Evolutionary conservation across 2,888 invertebrate species (phyloP), one percentile per base, ranked within the genome.

Genomic region (Syrphus vitripennis): DNA sequence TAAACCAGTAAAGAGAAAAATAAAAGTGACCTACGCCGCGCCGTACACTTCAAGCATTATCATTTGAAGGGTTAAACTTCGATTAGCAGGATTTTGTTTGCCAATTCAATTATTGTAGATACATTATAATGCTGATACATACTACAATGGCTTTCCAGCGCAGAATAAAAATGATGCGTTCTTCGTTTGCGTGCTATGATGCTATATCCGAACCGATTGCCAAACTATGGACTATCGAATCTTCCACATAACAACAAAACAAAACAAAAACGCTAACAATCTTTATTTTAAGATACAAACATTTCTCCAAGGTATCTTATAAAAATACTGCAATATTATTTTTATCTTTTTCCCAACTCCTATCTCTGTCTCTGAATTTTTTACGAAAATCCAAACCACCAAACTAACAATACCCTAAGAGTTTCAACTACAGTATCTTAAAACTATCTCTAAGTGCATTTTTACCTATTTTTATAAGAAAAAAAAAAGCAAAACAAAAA

Each of bases 1-100:
- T 96, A 92, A 95, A 95, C 92, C 95, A 95, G 91, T 94, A 93
- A 90, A 75, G 12, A 7, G 26, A 21, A 14, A 19, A 40, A 14
- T 12, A 57, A 45, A 4, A 26, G 24, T 10, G n/a, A n/a, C n/a
- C n/a, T n/a, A 40, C 31, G 16, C 40, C 34, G 42, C 42, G 21
- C n/a, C n/a, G n/a, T n/a, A 10, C 12, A 48, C 21, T 48, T 21
- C 21, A 12, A 12, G 48, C n/a, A 24, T 19, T 31, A 57, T 42
- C 16, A 55, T n/a, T 48, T 63, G 9, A 74, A 63, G 50, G 40
- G 37, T 74, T 63, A 34, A 74, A 16, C 50, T 59, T 45, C 57
- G 42, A 59, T 57, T 16, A 42, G 19, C 31, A 63, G 16, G 12
- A 55, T 48, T 42, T 50, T 7, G 50, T 50, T 42, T 65, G 16